Base-by-base conservation (phyloP, 2,888 invertebrate species). In the Philereme vetulata region DNA sequence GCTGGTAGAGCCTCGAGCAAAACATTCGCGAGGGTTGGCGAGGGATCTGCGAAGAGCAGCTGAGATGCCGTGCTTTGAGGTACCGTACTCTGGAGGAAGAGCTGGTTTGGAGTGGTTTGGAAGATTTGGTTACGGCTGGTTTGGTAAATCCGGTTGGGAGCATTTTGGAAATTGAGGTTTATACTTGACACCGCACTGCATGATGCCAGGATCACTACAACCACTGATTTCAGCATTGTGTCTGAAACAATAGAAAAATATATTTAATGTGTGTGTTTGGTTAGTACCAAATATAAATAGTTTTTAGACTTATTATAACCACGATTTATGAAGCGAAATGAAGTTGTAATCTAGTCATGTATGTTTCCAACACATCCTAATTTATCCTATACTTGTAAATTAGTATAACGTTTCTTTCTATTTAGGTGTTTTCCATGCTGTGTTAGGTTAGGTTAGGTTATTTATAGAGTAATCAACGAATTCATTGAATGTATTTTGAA, bases 231-330 rank as follows among this genome's bases (percentile, higher is more conserved):
- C 4, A 67, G 65, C 81, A 81, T 84, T 66, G 43, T 76, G 62
- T 60, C 86, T 86, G 82, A 21, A 81, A 85, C 71, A 78, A 78
- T 67, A 52, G 42, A 60, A 47, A 46, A 56, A 33, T 42, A 34
- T 46, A 32, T 10, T 10, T 4, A 42, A 10, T 8, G 1, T 5
- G 38, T 6, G 21, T 21, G 21, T 1, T 21, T 21, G 21, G 21
- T 21, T 21, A 21, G 21, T 21, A 21, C 21, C 21, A 21, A 1
- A 21, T 21, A 21, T 21, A 21, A 1, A 21, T 21, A 21, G 21
- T 21, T 21, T 21, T 21, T 21, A 21, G 21, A 21, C 21, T 21
- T 21, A 1, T 21, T 21, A 21, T 21, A 21, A 2, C 21, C 21
- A 21, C 21, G 1, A 21, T 21, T 21, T 21, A 21, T 21, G 21